These are phyloP conservation scores for Blastobasis lacticolella DNA, from an alignment of 2,888 invertebrate species.

Conservation along the genomic window DNA sequence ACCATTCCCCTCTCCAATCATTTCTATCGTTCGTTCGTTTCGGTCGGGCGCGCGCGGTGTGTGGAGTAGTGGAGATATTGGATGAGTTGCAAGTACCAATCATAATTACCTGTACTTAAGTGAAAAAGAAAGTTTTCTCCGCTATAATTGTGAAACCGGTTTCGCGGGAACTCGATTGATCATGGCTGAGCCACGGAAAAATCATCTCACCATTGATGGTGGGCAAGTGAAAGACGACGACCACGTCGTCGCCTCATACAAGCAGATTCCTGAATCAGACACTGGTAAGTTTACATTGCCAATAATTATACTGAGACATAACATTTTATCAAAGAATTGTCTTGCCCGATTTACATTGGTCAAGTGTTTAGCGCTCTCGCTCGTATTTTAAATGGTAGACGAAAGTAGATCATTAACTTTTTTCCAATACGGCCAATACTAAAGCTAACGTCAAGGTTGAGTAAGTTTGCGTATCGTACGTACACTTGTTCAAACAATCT, in stretches of 20 bases:
- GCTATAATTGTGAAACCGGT: constrained; percentile 32
- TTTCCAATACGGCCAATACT: too few species aligned
- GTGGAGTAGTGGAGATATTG: constrained; percentile 24
- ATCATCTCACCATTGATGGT: constrained; percentile 59
- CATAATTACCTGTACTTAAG: constrained; percentile 21
- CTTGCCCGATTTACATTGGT: too few species aligned
- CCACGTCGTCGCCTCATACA: constrained; percentile 65
- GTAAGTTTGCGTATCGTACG: too few species aligned
- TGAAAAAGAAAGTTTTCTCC: constrained; percentile 33
- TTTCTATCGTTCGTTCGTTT: constrained; percentile 17
- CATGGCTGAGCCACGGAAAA: constrained; percentile 63
- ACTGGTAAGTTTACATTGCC: constrained; percentile 47
- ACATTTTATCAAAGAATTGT: too few species aligned
- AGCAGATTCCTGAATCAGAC: constrained; percentile 73
- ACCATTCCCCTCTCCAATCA: constrained; percentile 17
- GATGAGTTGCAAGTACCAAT: constrained; percentile 17
- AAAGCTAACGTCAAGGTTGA: too few species aligned
- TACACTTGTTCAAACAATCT: too few species aligned
- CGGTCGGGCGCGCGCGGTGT: constrained; percentile 6
- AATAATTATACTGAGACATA: too few species aligned
- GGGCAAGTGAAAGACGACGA: constrained; percentile 68
- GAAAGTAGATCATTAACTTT: too few species aligned
- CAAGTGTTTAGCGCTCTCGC: too few species aligned
- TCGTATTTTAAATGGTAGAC: too few species aligned
- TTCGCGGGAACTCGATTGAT: constrained; percentile 28